Percentiles rank a stretch among this genome's conserved stretches.
Conservation (phyloP, 2,113 vertebrate species). For the Calidris pygmaea region DNA sequence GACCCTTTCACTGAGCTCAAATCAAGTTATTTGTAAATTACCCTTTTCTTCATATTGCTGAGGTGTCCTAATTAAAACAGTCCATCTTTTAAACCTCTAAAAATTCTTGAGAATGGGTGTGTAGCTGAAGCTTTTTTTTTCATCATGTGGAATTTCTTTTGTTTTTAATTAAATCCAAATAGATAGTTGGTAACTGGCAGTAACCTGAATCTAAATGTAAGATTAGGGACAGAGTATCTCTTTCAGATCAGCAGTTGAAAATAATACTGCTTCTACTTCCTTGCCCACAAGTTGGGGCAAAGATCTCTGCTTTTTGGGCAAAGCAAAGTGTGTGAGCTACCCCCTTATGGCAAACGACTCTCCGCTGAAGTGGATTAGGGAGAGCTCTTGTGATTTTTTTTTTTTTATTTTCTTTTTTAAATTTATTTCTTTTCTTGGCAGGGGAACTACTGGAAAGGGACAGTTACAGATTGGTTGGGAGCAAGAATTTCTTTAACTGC, state of each 20-base stretch:
- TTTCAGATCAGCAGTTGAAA: background rate
- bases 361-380: background rate
- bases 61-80: background rate
- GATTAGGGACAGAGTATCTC: background rate
- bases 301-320: background rate
- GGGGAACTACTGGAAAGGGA: background rate
- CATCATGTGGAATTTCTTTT: background rate
- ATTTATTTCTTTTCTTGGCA: background rate
- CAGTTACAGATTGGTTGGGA: background rate
- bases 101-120: background rate
- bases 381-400: background rate
- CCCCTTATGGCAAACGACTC: background rate
- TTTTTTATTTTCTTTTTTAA: background rate
- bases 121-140: background rate
- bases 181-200: background rate
- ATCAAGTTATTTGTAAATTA: background rate
- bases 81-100: background rate
- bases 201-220: background rate
- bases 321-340: background rate
- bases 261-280: background rate
- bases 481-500: background rate
- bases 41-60: background rate
- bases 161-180: constrained; percentile 7
- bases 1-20: background rate
- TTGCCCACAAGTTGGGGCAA: background rate